A percentile compares a stretch with the other conserved stretches of the same genome.
Evolutionary conservation across 2,113 vertebrate genomes (phyloP).

Genomic region (Odontesthes bonariensis): DNA sequence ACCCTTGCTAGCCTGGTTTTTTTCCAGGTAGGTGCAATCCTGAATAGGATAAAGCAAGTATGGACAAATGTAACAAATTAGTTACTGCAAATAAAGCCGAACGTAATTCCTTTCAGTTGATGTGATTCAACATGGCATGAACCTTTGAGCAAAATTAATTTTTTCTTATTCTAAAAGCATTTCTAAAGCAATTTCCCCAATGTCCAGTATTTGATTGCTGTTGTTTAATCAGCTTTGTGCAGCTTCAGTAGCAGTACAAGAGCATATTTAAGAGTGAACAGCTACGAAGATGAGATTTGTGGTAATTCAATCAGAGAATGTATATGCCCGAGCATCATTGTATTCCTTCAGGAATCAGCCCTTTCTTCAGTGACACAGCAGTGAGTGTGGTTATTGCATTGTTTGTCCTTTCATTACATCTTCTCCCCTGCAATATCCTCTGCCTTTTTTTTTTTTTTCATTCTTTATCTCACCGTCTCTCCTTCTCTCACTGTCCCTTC

Average conservation of each 20-base stretch:
- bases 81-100: not conserved
- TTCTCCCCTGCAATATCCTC: constrained; percentile 60
- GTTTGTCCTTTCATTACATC: constrained; percentile 62
- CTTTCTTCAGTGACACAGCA: constrained; percentile 42
- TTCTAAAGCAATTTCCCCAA: constrained; percentile 6
- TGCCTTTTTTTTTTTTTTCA: constrained; percentile 24
- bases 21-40: too few species aligned
- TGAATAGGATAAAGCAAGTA: too few species aligned
- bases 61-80: not conserved
- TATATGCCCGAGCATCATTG: constrained; percentile 13
- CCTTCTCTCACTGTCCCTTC: constrained; percentile 43
- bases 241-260: not conserved
- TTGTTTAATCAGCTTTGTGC: constrained; percentile 7
- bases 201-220: constrained; percentile 19
- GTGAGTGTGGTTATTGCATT: constrained; percentile 38
- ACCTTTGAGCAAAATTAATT: not conserved
- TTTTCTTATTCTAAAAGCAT: not conserved
- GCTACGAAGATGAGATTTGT: constrained; percentile 5
- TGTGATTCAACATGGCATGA: not conserved
- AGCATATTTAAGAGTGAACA: constrained; percentile 11
- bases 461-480: constrained; percentile 35
- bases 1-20: too few species aligned
- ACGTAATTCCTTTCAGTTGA: not conserved
- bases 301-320: constrained; percentile 15
- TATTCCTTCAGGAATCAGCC: constrained; percentile 40